These are phyloP conservation scores for Microtus oregoni DNA, from an alignment of 2,113 vertebrate genomes.

Conservation along the genomic window DNA sequence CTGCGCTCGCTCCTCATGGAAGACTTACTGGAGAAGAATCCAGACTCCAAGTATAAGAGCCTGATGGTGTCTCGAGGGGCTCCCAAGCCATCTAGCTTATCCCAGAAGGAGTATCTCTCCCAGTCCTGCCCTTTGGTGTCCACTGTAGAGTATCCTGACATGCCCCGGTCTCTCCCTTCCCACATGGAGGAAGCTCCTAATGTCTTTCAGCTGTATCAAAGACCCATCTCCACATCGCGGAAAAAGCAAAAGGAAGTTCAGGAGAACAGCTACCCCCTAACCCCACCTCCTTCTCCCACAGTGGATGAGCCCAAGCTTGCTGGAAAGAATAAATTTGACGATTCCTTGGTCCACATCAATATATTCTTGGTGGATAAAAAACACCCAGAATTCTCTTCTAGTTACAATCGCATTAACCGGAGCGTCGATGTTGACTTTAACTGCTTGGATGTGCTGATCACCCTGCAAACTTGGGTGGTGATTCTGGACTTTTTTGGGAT, in stretches of 20 bases:
- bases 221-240: conserved; percentile 90
- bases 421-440: conserved; percentile 98
- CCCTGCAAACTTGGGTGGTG: conserved; percentile 98
- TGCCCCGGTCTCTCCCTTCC: conserved; percentile 97
- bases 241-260: conserved; percentile 89
- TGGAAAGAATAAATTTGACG: conserved; percentile 92
- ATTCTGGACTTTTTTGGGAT: conserved; percentile 99
- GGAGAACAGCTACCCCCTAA: conserved; percentile 91
- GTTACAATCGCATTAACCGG: conserved; percentile 90
- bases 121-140: conserved; percentile 95
- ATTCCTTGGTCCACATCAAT: conserved; percentile 97
- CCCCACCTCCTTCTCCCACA: conserved; percentile 97
- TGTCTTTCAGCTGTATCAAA: conserved; percentile 98
- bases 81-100: conserved; percentile 94
- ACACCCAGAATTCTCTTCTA: conserved; percentile 94
- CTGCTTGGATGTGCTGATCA: conserved; percentile 97
- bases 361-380: conserved; percentile 95
- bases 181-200: conserved; percentile 98
- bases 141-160: conserved; percentile 93
- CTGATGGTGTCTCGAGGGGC: conserved; percentile 98
- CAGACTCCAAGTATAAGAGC: conserved; percentile 95
- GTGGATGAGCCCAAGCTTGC: conserved; percentile 82
- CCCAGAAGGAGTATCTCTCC: conserved; percentile 96
- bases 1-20: conserved; percentile 97
- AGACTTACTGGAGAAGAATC: conserved; percentile 95